A percentile compares a stretch with the other conserved stretches of the same genome.
phyloP scores from a whole-genome alignment of 2,113 vertebrate species.

The Daubentonia madagascariensis region DNA sequence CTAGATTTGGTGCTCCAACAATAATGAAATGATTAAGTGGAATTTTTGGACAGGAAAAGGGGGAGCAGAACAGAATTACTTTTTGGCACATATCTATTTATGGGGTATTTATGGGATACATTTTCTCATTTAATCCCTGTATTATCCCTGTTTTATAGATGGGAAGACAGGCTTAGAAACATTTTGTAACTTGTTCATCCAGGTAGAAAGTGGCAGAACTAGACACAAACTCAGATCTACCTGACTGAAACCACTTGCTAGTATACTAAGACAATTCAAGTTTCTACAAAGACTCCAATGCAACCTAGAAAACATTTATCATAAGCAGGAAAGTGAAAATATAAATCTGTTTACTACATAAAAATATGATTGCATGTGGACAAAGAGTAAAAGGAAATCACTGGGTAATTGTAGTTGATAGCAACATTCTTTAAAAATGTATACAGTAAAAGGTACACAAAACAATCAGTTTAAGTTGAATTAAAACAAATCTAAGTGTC shows the following conservation, averaged over 20 bases:
- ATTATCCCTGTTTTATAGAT: neutral
- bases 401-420: neutral
- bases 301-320: neutral
- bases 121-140: neutral
- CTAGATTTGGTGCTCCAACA: neutral
- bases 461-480: constrained; percentile 21
- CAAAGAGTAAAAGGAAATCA: constrained; percentile 44
- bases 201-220: neutral
- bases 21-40: neutral
- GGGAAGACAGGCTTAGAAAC: constrained; percentile 9
- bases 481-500: neutral
- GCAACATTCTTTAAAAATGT: neutral
- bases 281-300: neutral
- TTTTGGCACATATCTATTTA: neutral
- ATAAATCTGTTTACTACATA: constrained; percentile 7
- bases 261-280: constrained; percentile 25
- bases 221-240: neutral
- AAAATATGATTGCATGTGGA: constrained; percentile 12
- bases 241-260: neutral
- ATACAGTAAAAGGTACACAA: neutral
- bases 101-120: neutral
- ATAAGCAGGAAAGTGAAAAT: neutral
- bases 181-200: neutral
- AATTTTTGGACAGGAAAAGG: neutral
- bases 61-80: neutral